phyloP scores from a whole-genome alignment of 2,797 vertebrate genomes.

The Rallus crepitans region DNA sequence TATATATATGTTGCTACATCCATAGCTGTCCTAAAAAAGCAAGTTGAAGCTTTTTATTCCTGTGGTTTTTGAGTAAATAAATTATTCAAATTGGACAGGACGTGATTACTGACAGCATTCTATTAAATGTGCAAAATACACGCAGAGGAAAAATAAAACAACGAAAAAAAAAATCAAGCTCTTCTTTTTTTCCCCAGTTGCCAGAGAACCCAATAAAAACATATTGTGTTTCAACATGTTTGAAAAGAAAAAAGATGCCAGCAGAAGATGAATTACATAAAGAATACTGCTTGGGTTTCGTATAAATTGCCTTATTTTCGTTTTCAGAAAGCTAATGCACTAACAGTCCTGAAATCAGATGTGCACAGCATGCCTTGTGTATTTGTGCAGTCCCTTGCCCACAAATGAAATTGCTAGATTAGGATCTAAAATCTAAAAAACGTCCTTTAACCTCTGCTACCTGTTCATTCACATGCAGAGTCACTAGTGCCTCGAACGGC shows the following conservation, averaged over 20 bases:
- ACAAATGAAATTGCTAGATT: constrained; percentile 14
- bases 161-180: neutral
- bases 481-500: neutral
- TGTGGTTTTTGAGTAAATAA: neutral
- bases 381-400: neutral
- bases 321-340: constrained; percentile 35
- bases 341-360: constrained; percentile 14
- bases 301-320: constrained; percentile 19
- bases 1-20: neutral
- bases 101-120: neutral
- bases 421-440: neutral
- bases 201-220: constrained; percentile 38
- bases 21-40: neutral
- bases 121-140: constrained; percentile 3
- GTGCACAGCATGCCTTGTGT: neutral
- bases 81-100: neutral
- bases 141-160: neutral
- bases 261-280: constrained; percentile 23
- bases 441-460: neutral
- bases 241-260: constrained; percentile 24
- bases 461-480: neutral
- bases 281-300: neutral
- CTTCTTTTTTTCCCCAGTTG: neutral
- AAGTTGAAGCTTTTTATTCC: neutral
- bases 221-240: constrained; percentile 25